Conservation (phyloP, 2,113 vertebrate genomes). For the Prochilodus magdalenae region DNA sequence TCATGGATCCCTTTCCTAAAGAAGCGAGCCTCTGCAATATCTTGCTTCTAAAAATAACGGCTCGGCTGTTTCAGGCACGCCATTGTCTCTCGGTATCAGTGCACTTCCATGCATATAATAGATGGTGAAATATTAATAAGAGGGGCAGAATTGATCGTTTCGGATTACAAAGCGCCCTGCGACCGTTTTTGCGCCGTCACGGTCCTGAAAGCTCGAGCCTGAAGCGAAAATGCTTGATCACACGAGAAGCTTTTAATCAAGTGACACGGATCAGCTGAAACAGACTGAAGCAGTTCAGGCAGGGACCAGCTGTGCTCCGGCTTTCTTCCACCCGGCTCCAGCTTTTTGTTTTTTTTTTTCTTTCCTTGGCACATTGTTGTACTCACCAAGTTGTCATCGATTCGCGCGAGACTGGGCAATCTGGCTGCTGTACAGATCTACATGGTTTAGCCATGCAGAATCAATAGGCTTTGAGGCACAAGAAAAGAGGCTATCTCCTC, state of each 20-base stretch:
- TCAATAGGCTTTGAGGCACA: constrained; percentile 38
- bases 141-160: constrained; percentile 20
- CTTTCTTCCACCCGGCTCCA: neutral
- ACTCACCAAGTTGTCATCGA: constrained; percentile 17
- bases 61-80: constrained; percentile 25
- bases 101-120: constrained; percentile 19
- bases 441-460: constrained; percentile 40
- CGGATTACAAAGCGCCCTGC: neutral
- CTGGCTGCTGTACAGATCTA: constrained; percentile 35
- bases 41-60: constrained; percentile 37
- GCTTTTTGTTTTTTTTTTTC: neutral
- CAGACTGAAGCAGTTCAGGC: neutral
- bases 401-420: constrained; percentile 15
- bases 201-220: neutral
- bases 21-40: constrained; percentile 5
- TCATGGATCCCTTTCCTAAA: neutral
- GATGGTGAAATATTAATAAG: constrained; percentile 37
- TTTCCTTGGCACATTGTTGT: constrained; percentile 14
- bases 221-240: constrained; percentile 7
- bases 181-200: neutral
- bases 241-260: constrained; percentile 27
- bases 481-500: constrained; percentile 19
- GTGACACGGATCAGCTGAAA: constrained; percentile 11
- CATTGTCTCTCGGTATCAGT: constrained; percentile 19
- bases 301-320: neutral